Evolutionary conservation across 2,888 invertebrate genomes (phyloP), one percentile per base, ranked within the genome.

Genomic region (Chouioia cunea): DNA sequence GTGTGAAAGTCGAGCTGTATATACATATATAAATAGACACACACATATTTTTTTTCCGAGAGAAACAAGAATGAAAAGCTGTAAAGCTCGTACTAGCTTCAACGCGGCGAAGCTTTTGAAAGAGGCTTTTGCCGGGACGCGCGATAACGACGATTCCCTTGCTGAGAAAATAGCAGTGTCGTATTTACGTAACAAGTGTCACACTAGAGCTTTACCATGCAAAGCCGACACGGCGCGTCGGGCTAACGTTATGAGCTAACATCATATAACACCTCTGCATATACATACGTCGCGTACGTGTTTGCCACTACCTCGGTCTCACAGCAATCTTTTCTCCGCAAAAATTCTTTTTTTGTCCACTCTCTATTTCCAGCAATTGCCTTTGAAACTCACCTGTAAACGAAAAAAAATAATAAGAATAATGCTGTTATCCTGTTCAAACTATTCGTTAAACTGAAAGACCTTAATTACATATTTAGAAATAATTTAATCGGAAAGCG

Each of bases 181-280:
- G 69, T 78, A 78, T 81, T 82, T 79, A 77, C 78, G 79, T 81
- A 79, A 80, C 80, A 80, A 80, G 80, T 80, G 80, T 80, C 75
- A 76, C 67, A 63, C 67, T 43, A 65, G 66, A 78, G 79, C 79
- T 82, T 79, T 78, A 74, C 71, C 76, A 73, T 68, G 77, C 76
- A 78, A 80, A 82, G 80, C 79, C 78, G 82, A 81, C 81, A 80
- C n/a, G n/a, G n/a, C n/a, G n/a, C n/a, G 79, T 79, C 77, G 79
- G 77, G 73, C 74, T 76, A 77, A 78, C 79, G 75, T 80, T 77
- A 76, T 73, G 77, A 79, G 78, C 77, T 81, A 79, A 78, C 67
- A 76, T 66, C 74, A 62, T 70, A 57, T 71, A 71, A 74, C 71
- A 43, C 47, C 62, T 44, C 60, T 54, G 48, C 74, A 73, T 74